These are phyloP conservation scores for Allolobophora icterica DNA, from an alignment of 2,888 invertebrate genomes.

Conservation along the genomic window DNA sequence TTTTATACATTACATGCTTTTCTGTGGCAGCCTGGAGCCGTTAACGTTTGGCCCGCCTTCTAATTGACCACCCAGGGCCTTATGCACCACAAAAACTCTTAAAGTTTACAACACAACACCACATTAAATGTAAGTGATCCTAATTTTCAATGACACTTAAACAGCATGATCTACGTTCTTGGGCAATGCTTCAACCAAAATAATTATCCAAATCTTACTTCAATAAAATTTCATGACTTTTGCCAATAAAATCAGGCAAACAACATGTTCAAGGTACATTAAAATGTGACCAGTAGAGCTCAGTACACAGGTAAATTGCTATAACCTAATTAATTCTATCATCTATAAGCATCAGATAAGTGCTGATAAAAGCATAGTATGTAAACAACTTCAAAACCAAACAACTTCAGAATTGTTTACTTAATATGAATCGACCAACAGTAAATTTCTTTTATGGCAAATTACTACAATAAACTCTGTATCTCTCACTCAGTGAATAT, in stretches of 20 bases:
- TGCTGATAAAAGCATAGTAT: neutral
- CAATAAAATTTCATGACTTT: neutral
- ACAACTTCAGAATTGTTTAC: neutral
- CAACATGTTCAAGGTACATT: neutral
- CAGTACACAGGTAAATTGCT: neutral
- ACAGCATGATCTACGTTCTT: neutral
- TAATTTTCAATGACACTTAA: neutral
- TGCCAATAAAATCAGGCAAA: slow-evolving; percentile 8
- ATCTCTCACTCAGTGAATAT: neutral
- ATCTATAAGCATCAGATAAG: neutral
- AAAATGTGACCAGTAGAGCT: no score
- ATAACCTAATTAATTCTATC: neutral
- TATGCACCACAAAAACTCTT: no score
- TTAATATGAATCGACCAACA: neutral
- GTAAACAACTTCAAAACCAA: slow-evolving; percentile 18
- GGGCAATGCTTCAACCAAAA: neutral
- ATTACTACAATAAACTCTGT: neutral
- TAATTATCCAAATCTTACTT: neutral
- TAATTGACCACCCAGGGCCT: no score
- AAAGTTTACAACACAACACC: no score
- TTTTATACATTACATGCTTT: no score
- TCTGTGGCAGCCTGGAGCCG: no score
- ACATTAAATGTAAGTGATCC: neutral
- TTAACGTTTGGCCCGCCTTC: no score
- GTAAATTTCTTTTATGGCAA: neutral